A percentile compares a stretch with the other conserved stretches of the same genome.
phyloP scores from a whole-genome alignment of 2,888 invertebrate species.

The Biston stratarius region DNA sequence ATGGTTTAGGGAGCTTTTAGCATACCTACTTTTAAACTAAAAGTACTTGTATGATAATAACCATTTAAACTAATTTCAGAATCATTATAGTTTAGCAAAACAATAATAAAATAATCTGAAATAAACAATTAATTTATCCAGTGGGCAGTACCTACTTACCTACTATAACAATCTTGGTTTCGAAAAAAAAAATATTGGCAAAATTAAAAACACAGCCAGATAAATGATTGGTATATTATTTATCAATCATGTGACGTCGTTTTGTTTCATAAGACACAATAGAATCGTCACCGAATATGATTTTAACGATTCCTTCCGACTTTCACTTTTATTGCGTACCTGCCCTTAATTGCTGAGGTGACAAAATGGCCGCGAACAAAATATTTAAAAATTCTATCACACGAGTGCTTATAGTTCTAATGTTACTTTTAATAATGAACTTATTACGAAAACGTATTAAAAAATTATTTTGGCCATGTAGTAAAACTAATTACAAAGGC shows the following conservation, averaged over 20 bases:
- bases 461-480: too few species aligned
- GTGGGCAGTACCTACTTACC: too few species aligned
- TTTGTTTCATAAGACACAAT: slow-evolving; percentile 30
- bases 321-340: slow-evolving; percentile 41
- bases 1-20: too few species aligned
- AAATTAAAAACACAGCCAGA: too few species aligned
- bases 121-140: background rate
- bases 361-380: slow-evolving; percentile 16
- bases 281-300: slow-evolving; percentile 26
- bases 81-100: background rate
- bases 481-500: too few species aligned
- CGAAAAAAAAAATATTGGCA: too few species aligned
- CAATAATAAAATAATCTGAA: background rate
- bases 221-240: background rate
- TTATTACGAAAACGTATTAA: too few species aligned
- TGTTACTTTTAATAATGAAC: too few species aligned
- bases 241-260: background rate
- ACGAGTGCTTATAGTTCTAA: too few species aligned
- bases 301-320: slow-evolving; percentile 20
- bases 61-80: too few species aligned
- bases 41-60: background rate
- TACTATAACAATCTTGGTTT: too few species aligned
- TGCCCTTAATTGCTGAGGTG: slow-evolving; percentile 36
- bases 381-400: slow-evolving; percentile 7
- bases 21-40: too few species aligned